phyloP scores from a whole-genome alignment of 2,797 vertebrate species.

The Carcharodon carcharias region DNA sequence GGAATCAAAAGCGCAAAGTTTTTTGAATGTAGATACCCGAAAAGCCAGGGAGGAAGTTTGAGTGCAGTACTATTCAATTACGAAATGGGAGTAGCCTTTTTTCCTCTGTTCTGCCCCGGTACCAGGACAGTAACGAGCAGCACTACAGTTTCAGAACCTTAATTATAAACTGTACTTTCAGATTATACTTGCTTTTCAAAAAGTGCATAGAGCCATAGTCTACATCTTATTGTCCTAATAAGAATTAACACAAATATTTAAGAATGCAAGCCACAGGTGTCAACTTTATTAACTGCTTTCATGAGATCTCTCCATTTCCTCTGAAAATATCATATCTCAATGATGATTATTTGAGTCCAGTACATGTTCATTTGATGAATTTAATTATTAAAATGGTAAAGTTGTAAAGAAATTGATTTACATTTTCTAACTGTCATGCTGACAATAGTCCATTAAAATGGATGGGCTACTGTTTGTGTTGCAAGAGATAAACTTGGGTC shows the following conservation, averaged over 20 bases:
- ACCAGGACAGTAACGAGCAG: not conserved
- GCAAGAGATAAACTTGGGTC: not conserved
- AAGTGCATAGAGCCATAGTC: not conserved
- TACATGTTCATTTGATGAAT: not conserved
- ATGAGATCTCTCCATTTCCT: not conserved
- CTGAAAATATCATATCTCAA: not conserved
- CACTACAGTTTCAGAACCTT: not conserved
- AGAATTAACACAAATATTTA: not conserved
- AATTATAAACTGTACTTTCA: not conserved
- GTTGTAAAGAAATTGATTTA: not conserved
- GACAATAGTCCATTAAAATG: not conserved
- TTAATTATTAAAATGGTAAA: not conserved
- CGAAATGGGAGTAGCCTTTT: not conserved
- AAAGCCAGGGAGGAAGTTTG: not conserved
- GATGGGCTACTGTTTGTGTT: not conserved
- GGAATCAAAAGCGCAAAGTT: not conserved
- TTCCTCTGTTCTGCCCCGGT: not conserved
- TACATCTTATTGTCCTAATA: no score
- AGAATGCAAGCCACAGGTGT: not conserved
- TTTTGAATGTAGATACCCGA: not conserved
- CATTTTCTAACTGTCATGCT: not conserved
- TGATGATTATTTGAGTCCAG: not conserved
- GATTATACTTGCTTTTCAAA: not conserved
- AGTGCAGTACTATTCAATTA: not conserved
- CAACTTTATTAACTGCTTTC: not conserved